These are phyloP conservation scores for Neodiprion pinetum DNA, from an alignment of 1,140 invertebrate genomes.

Conservation along the genomic window DNA sequence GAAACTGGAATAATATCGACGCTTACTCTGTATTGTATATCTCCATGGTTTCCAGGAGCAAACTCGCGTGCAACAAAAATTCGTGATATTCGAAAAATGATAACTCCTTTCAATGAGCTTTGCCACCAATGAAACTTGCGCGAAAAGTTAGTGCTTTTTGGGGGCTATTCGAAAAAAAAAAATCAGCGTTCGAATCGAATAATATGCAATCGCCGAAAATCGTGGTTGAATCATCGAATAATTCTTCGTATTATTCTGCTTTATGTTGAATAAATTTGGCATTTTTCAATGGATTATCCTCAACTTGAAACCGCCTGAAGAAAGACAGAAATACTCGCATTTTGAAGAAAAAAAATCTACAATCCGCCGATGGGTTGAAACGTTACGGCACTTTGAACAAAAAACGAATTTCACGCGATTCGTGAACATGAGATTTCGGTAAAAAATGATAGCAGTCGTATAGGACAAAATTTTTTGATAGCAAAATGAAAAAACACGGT, in stretches of 20 bases:
- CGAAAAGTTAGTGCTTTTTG: neutral
- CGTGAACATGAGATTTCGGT: neutral
- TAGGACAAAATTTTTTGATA: neutral
- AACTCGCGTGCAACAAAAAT: neutral
- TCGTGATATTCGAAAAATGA: neutral
- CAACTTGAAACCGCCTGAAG: neutral
- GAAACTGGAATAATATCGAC: no score
- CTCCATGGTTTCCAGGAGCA: no score
- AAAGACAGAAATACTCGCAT: neutral
- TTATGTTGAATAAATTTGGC: neutral
- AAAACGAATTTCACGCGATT: neutral
- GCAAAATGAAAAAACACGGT: neutral
- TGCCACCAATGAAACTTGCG: neutral
- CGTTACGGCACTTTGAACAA: neutral
- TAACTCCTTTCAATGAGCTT: neutral
- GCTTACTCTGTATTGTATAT: no score
- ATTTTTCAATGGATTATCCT: neutral
- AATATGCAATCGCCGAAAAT: neutral
- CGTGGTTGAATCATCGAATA: no score
- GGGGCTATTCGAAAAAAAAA: neutral
- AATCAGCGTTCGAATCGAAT: neutral
- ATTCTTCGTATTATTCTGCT: no score
- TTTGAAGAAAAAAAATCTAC: neutral
- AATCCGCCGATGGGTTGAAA: neutral
- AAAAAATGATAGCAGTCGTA: neutral